Percentiles rank a stretch among this genome's conserved stretches.
phyloP scores from a whole-genome alignment of 2,797 vertebrate genomes.

The Neopelma chrysocephalum region DNA sequence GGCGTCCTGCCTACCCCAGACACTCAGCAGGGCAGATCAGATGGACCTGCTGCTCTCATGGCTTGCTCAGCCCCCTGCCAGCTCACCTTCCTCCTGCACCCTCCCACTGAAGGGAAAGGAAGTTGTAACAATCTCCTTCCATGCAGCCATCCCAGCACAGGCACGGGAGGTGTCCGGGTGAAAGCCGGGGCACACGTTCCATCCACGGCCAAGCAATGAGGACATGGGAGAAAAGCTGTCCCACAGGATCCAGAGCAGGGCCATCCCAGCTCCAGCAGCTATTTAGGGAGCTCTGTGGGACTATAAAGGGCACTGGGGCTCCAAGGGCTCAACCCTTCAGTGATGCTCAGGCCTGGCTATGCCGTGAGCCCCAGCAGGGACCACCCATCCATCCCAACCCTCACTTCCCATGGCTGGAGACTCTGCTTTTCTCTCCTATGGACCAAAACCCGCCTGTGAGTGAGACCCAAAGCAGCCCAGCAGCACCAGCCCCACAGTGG shows the following conservation, averaged over 20 bases:
- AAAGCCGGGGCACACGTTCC: neutral
- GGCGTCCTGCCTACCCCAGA: neutral
- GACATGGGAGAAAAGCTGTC: neutral
- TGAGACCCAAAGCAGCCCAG: neutral
- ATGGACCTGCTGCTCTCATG: neutral
- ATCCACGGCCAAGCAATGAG: rapidly evolving
- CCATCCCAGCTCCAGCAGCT: neutral
- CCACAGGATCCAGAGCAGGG: neutral
- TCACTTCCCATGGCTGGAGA: rapidly evolving
- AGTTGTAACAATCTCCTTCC: rapidly evolving
- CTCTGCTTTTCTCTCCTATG: neutral
- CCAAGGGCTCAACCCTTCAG: neutral
- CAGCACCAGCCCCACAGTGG: neutral
- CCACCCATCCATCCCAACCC: neutral
- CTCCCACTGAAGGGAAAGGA: no score
- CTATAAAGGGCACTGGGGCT: neutral
- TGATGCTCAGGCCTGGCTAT: neutral
- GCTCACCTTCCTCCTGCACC: neutral
- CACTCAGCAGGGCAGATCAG: rapidly evolving
- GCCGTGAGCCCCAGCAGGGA: rapidly evolving
- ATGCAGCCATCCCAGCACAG: neutral
- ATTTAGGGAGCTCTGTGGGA: neutral
- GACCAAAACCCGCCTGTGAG: neutral
- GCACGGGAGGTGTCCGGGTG: rapidly evolving
- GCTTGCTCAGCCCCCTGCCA: neutral